A percentile compares a stretch with the other conserved stretches of the same genome.
phyloP scores from a whole-genome alignment of 2,797 vertebrate species.

The Liasis olivaceus region DNA sequence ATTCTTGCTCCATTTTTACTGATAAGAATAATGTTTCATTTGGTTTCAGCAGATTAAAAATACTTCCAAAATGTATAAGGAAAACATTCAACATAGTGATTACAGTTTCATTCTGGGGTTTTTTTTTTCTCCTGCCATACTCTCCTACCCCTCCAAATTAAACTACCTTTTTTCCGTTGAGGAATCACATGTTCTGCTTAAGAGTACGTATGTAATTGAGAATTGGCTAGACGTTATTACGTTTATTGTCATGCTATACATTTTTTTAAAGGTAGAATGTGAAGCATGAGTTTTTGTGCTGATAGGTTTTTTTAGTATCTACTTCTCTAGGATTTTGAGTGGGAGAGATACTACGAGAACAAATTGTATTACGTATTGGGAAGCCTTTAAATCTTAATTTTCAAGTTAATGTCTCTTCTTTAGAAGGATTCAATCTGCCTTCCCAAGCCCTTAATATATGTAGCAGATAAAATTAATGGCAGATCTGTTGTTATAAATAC shows the following conservation, averaged over 20 bases:
- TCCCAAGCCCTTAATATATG: no score
- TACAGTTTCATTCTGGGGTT: not conserved
- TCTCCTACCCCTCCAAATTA: not conserved
- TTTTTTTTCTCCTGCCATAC: not conserved
- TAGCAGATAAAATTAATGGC: not conserved
- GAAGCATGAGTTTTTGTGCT: not conserved
- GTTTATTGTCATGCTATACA: not conserved
- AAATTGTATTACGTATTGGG: not conserved
- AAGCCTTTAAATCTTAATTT: not conserved
- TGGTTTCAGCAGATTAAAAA: slow-evolving; percentile 21
- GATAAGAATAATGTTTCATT: slow-evolving; percentile 21
- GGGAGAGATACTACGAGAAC: not conserved
- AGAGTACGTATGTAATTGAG: not conserved
- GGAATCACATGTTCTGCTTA: not conserved
- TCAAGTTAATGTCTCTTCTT: not conserved
- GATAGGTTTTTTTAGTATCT: not conserved
- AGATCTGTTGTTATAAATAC: not conserved
- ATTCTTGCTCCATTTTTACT: slow-evolving; percentile 17
- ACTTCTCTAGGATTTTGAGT: not conserved
- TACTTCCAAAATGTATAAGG: not conserved
- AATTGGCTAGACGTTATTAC: not conserved
- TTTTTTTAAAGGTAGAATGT: not conserved
- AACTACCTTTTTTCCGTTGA: not conserved
- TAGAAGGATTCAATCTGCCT: not conserved
- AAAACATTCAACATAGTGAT: not conserved